These are phyloP conservation scores for Dinocampus coccinellae DNA, from an alignment of 2,888 invertebrate species.

Conservation along the genomic window DNA sequence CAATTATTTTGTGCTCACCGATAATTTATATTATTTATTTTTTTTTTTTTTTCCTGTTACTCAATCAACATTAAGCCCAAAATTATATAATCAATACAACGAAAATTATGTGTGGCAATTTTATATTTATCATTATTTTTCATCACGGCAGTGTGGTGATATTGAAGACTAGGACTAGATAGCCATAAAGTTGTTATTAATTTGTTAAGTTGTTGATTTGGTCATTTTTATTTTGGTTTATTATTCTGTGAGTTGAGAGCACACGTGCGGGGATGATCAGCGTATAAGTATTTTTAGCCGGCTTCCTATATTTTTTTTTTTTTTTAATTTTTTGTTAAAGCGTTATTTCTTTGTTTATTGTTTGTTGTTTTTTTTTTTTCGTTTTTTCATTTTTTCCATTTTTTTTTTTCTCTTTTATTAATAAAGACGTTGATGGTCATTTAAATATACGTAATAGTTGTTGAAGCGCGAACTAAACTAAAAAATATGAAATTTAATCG, in stretches of 20 bases:
- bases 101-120: background rate
- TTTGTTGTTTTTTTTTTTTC: background rate
- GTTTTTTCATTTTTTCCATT: background rate
- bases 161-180: slow-evolving; percentile 2
- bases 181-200: background rate
- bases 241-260: too few relatives aligned
- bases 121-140: background rate
- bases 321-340: slow-evolving; percentile 1
- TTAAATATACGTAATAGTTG: background rate
- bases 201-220: too few relatives aligned
- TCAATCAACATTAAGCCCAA: too few relatives aligned
- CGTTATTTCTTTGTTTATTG: background rate
- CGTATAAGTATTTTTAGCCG: background rate
- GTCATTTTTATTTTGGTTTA: too few relatives aligned
- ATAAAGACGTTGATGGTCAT: background rate
- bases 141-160: slow-evolving; percentile 16
- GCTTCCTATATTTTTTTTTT: slow-evolving; percentile 1
- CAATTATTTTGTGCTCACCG: slow-evolving; percentile 41
- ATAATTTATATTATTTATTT: slow-evolving; percentile 17
- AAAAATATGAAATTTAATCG: slow-evolving; percentile 74
- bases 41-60: background rate
- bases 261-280: background rate
- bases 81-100: too few relatives aligned
- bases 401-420: background rate
- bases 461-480: background rate